These are phyloP conservation scores for Hoplostethus atlanticus DNA, from an alignment of 2,797 vertebrate genomes.

Conservation along the genomic window DNA sequence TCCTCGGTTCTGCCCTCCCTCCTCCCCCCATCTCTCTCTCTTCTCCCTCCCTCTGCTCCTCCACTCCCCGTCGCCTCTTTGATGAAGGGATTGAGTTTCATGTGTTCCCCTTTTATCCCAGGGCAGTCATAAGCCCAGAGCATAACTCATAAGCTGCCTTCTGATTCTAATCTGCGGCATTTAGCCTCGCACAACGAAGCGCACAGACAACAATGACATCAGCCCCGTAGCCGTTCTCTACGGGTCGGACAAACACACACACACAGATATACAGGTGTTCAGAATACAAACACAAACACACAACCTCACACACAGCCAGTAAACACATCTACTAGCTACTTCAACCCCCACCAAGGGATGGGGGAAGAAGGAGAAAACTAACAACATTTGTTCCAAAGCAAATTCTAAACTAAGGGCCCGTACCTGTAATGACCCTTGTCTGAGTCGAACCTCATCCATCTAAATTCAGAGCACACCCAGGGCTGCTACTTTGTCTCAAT, in stretches of 20 bases:
- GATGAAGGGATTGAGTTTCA: slow-evolving; percentile 87
- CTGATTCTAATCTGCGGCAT: slow-evolving; percentile 80
- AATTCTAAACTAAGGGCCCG: not conserved
- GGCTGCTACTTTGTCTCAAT: slow-evolving; percentile 56
- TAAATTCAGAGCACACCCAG: slow-evolving; percentile 56
- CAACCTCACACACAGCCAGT: slow-evolving; percentile 17
- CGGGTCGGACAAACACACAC: slow-evolving; percentile 35
- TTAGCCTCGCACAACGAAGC: slow-evolving; percentile 63
- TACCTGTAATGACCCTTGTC: slow-evolving; percentile 16
- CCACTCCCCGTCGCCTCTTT: slow-evolving; percentile 83
- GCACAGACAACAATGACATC: slow-evolving; percentile 66
- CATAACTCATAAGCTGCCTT: slow-evolving; percentile 83
- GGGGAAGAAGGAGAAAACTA: slow-evolving; percentile 15
- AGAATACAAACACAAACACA: slow-evolving; percentile 31
- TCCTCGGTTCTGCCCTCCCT: slow-evolving; percentile 47
- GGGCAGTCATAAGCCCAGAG: slow-evolving; percentile 80
- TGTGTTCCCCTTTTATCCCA: slow-evolving; percentile 86
- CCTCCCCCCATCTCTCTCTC: not conserved
- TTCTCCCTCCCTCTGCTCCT: slow-evolving; percentile 58
- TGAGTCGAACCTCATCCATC: slow-evolving; percentile 66
- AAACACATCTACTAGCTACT: not conserved
- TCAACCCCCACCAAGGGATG: not conserved
- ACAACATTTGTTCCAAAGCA: slow-evolving; percentile 16
- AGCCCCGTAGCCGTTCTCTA: slow-evolving; percentile 45
- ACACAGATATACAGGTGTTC: slow-evolving; percentile 38